Evolutionary conservation across 2,888 invertebrate species (phyloP).

Genomic region (Meteorus colon): DNA sequence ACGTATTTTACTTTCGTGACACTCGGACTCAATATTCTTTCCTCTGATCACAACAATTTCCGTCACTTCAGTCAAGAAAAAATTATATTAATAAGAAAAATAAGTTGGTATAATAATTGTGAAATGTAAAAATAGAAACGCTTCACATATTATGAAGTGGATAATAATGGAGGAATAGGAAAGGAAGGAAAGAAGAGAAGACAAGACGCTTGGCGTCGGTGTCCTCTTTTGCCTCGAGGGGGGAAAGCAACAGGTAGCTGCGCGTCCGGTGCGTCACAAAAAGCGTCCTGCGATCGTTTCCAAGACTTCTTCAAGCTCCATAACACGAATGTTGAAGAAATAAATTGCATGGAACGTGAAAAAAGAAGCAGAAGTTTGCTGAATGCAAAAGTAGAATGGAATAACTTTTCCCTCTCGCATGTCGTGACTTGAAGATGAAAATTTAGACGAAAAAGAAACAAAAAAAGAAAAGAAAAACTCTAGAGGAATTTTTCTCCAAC

Average conservation of each 20-base stretch:
- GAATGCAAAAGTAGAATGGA: too few species aligned
- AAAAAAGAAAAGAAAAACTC: background rate
- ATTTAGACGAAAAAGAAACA: background rate
- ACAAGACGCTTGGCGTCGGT: constrained; percentile 50
- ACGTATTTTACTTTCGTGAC: constrained; percentile 4
- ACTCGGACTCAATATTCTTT: background rate
- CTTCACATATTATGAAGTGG: background rate
- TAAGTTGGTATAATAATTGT: background rate
- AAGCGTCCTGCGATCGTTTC: constrained; percentile 44
- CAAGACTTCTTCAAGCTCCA: constrained; percentile 8
- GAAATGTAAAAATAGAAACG: constrained; percentile 2
- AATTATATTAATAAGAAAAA: background rate
- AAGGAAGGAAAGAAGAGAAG: constrained; percentile 13
- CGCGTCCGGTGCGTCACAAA: constrained; percentile 51
- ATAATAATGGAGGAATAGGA: constrained; percentile 15
- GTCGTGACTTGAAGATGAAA: background rate
- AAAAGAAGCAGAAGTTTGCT: background rate
- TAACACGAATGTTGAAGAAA: constrained; percentile 9
- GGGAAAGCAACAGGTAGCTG: constrained; percentile 53
- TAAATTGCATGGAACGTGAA: background rate
- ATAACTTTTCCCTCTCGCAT: background rate
- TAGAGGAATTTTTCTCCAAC: constrained; percentile 9
- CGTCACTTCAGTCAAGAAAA: background rate
- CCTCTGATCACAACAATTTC: background rate
- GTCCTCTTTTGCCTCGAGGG: constrained; percentile 37